phyloP scores from a whole-genome alignment of 2,797 vertebrate species.

The Botia almorhae region DNA sequence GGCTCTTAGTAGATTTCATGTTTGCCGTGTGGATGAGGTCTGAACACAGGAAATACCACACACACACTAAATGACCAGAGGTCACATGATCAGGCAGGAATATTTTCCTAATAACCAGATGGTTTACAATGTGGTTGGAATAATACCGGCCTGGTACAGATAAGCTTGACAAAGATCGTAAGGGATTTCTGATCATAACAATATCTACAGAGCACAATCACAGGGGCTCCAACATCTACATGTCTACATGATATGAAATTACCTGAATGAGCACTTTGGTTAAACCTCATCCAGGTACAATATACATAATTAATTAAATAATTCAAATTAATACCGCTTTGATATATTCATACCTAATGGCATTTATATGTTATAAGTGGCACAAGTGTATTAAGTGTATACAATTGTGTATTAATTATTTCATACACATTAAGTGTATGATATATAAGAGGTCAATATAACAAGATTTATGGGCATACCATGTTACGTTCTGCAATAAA shows the following conservation, averaged over 20 bases:
- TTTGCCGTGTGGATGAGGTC: no score
- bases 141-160: background rate
- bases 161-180: background rate
- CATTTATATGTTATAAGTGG: background rate
- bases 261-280: background rate
- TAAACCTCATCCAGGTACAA: background rate
- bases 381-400: background rate
- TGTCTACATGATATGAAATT: no score
- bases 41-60: background rate
- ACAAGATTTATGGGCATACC: background rate
- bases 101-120: conserved; percentile 29
- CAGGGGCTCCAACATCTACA: no score
- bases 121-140: background rate
- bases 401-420: no score
- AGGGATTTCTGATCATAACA: conserved; percentile 3
- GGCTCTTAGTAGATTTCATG: conserved; percentile 58
- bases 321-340: background rate
- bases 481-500: background rate
- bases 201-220: background rate
- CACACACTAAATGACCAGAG: conserved; percentile 16
- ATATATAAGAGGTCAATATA: no score
- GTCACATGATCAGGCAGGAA: background rate
- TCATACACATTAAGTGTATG: no score
- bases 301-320: background rate
- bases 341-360: background rate